Evolutionary conservation across 2,888 invertebrate species (phyloP).

Genomic region (Xanthorhoe spadicearia): DNA sequence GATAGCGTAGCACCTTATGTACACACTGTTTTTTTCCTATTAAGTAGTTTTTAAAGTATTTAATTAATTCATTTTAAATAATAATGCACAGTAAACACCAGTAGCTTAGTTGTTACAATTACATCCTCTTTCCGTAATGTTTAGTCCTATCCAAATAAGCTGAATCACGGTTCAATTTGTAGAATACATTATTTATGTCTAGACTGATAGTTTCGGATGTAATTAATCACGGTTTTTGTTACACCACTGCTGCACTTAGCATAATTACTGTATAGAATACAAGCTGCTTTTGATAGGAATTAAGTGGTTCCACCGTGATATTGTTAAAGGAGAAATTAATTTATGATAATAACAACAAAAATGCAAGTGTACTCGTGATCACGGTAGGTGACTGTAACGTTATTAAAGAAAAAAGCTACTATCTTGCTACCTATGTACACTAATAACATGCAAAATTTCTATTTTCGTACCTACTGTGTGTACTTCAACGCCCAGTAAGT

Average conservation of each 20-base stretch:
- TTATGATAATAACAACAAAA: neutral
- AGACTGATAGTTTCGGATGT: slow-evolving; percentile 71
- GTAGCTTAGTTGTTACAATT: neutral
- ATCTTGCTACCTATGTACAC: too few relatives aligned
- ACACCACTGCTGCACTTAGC: slow-evolving; percentile 63
- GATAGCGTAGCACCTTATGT: neutral
- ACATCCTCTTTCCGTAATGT: neutral
- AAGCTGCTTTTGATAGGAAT: slow-evolving; percentile 32
- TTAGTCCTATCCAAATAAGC: slow-evolving; percentile 37
- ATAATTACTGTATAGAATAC: slow-evolving; percentile 61
- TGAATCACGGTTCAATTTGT: slow-evolving; percentile 47
- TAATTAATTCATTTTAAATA: too few relatives aligned
- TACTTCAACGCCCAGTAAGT: too few relatives aligned
- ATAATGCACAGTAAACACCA: too few relatives aligned
- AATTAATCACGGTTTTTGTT: slow-evolving; percentile 78
- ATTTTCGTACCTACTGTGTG: too few relatives aligned
- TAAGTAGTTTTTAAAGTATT: neutral
- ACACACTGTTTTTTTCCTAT: too few relatives aligned
- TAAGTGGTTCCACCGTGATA: slow-evolving; percentile 16
- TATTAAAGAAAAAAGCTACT: too few relatives aligned
- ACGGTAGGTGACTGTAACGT: too few relatives aligned
- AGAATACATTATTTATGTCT: slow-evolving; percentile 60
- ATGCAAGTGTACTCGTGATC: too few relatives aligned
- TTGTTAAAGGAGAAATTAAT: neutral
- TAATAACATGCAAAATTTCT: too few relatives aligned